Evolutionary conservation across 2,113 vertebrate genomes (phyloP), one percentile per base, ranked within the genome.

Genomic region (Corynorhinus townsendii): DNA sequence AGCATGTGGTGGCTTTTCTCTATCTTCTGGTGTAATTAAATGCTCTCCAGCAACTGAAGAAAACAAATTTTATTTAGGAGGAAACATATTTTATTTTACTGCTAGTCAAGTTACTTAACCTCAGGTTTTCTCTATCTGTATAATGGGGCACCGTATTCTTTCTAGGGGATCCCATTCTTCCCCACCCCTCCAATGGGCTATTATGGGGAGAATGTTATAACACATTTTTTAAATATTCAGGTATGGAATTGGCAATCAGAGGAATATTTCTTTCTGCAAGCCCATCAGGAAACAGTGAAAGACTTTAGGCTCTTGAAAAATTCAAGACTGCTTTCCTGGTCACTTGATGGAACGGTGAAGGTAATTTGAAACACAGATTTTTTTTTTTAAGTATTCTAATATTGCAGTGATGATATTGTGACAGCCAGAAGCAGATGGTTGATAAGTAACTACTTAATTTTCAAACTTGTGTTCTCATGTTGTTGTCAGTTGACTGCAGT

Each of bases 271-370:
- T 97, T 98, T 52, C 98, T 99, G 83, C 96, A 98, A 98, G 99
- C 98, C 22, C 99, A 99, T 96, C 98, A 96, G 86, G 99, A 99
- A 98, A 97, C 99, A 80, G 98, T 99, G 97, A 98, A 99, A 97
- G 98, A 98, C 96, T 99, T 99, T 54, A 98, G 96, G 49, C 96
- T 99, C 90, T 96, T 99, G 76, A 97, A 97, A 90, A 90, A 95
- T 76, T 98, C 98, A n/a, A 97, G 97, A 89, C 97, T 99, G 83
- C 98, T 99, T 94, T 99, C 99, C 47, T 99, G 99, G 99, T 99
- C 99, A 12, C 99, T 99, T 62, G 99, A 99, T 96, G 99, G 99
- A 94, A 99, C 99, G 0, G 98, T 99, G 84, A 99, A 99, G 99
- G 99, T 99, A 98, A 98, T 86, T 93, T 89, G 93, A 87, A 95